Base-by-base conservation (phyloP, 2,113 vertebrate genomes). In the Dascyllus trimaculatus region DNA sequence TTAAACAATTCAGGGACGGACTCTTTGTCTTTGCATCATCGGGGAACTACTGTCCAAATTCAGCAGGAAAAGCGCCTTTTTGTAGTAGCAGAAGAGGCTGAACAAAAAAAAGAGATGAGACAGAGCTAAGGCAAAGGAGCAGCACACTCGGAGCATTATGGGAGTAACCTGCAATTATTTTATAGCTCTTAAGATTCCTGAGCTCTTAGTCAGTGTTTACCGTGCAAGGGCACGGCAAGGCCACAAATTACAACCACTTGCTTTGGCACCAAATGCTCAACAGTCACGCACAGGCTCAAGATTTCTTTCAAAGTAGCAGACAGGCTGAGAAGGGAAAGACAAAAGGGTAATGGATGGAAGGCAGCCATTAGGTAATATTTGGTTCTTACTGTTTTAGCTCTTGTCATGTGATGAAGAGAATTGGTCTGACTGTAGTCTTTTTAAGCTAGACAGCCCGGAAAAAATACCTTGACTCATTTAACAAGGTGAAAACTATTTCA, bases 91-190 rank as follows among this genome's bases (percentile, higher is more conserved):
- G 45, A 13, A 45, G 13, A 73, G 45, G 29, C 18, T 75, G 29
- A 62, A 81, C 56, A 72, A 68, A 56, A 80, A 70, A 70, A 67
- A 38, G 59, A 61, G 80, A 87, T 64, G 73, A 79, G 80, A 80
- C 68, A 78, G 78, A 75, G 65, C 92, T 64, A 59, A 78, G 79
- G 81, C 71, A 85, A 65, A 78, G 89, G 87, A 90, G 88, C 70
- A 94, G 94, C 93, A 89, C 80, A 93, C 88, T 89, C 77, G 91
- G 77, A 89, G 88, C 93, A 95, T 94, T 95, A 95, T 92, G 78
- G 93, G 94, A 95, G 95, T 92, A 96, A 95, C 94, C 95, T 94
- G 87, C 92, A 97, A 98, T 98, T 98, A 98, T 96, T 96, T 96
- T 96, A 96, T 95, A 94, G 94, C 94, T 92, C 92, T 95, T 94